phyloP scores from a whole-genome alignment of 2,888 invertebrate species.

The Lacanobia wlatinum region DNA sequence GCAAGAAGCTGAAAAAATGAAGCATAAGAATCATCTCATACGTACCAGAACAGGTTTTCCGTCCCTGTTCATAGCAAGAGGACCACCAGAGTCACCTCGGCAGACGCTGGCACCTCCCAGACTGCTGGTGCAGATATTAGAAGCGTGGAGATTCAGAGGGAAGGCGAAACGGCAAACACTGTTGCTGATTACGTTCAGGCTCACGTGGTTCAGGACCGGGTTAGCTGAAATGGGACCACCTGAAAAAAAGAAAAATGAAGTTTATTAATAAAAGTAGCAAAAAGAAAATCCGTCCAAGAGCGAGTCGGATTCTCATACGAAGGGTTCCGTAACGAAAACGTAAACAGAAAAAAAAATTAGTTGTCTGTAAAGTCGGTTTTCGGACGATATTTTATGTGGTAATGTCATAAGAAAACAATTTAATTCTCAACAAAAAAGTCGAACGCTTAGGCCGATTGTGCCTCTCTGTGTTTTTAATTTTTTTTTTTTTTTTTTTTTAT shows the following conservation, averaged over 20 bases:
- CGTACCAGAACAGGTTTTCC: conserved; percentile 34
- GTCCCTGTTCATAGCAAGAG: conserved; percentile 67
- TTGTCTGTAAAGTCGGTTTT: too few relatives aligned
- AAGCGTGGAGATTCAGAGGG: conserved; percentile 67
- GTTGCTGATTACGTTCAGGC: conserved; percentile 75
- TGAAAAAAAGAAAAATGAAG: conserved; percentile 1
- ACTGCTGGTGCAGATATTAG: conserved; percentile 78
- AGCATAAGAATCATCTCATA: background rate
- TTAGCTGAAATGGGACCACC: conserved; percentile 10
- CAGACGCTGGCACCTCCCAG: conserved; percentile 70
- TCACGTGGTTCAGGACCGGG: conserved; percentile 66
- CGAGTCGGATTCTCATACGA: too few relatives aligned
- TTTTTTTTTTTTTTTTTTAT: too few relatives aligned
- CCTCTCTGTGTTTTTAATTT: too few relatives aligned
- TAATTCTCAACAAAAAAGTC: too few relatives aligned
- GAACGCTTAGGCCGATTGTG: too few relatives aligned
- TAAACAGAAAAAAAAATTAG: too few relatives aligned
- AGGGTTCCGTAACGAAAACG: too few relatives aligned
- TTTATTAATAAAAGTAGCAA: background rate
- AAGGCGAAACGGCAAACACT: conserved; percentile 67
- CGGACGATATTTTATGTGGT: too few relatives aligned
- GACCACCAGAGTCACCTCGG: conserved; percentile 82
- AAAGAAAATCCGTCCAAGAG: too few relatives aligned
- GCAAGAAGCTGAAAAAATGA: too few relatives aligned
- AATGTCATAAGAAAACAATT: too few relatives aligned